phyloP scores from a whole-genome alignment of 2,888 invertebrate genomes.

The Trypoxylon attenuatum region DNA sequence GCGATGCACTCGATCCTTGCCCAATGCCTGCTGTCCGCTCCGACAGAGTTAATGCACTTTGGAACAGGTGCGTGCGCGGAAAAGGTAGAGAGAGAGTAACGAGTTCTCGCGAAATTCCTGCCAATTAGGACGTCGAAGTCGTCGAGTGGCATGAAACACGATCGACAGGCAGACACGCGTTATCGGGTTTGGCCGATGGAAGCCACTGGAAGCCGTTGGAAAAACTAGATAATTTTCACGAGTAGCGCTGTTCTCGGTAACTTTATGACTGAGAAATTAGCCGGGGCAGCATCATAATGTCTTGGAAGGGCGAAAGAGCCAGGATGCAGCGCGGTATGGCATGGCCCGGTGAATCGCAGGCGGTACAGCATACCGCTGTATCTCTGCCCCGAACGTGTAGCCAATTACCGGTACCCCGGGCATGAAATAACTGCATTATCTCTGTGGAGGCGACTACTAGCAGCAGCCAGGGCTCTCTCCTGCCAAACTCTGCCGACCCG shows the following conservation, averaged over 20 bases:
- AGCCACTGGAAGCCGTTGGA: slow-evolving; percentile 32
- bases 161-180: slow-evolving; percentile 25
- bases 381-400: slow-evolving; percentile 61
- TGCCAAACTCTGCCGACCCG: slow-evolving; percentile 28
- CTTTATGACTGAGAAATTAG: slow-evolving; percentile 69
- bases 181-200: slow-evolving; percentile 51
- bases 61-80: background rate
- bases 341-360: background rate
- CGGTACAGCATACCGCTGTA: slow-evolving; percentile 39
- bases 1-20: no score
- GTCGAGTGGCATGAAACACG: background rate
- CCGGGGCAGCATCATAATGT: slow-evolving; percentile 65
- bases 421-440: slow-evolving; percentile 73
- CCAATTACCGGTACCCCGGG: slow-evolving; percentile 72
- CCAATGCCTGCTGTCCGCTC: no score
- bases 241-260: slow-evolving; percentile 66
- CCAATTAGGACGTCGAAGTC: slow-evolving; percentile 9
- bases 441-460: slow-evolving; percentile 67
- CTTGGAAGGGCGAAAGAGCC: slow-evolving; percentile 54
- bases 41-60: no score
- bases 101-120: slow-evolving; percentile 13
- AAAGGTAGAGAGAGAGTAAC: background rate
- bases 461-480: slow-evolving; percentile 40
- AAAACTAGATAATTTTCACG: slow-evolving; percentile 60
- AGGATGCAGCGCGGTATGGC: slow-evolving; percentile 36